Conservation (phyloP, 2,113 vertebrate species). For the Leucoraja erinaceus region DNA sequence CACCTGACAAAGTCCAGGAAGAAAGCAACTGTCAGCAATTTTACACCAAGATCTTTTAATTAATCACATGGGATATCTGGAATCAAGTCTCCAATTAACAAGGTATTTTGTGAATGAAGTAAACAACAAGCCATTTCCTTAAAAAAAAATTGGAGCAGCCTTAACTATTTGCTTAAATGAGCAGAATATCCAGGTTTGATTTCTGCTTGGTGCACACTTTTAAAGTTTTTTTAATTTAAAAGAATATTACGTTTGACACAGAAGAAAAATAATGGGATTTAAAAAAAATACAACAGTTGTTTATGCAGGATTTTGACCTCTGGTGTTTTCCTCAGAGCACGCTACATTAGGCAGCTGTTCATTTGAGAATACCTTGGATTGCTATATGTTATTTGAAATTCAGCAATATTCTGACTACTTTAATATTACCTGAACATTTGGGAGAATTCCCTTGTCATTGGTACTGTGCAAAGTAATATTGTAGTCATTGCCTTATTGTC, state of each 20-base stretch:
- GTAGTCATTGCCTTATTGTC: background rate
- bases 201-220: background rate
- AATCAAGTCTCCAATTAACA: slow-evolving; percentile 5
- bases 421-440: background rate
- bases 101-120: background rate
- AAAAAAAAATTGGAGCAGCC: background rate
- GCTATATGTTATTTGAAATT: background rate
- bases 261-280: background rate
- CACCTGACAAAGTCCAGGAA: background rate
- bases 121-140: background rate
- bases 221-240: background rate
- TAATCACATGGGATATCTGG: background rate
- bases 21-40: background rate
- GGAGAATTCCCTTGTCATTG: background rate
- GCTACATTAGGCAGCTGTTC: background rate
- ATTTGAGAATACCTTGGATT: background rate
- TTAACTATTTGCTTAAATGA: background rate
- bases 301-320: background rate
- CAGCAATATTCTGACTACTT: background rate
- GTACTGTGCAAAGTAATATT: background rate
- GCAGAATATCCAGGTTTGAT: too few relatives aligned
- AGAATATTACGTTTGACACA: background rate
- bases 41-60: background rate
- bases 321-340: too few relatives aligned
- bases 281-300: background rate